Conservation (phyloP, 2,113 vertebrate species). For the Laticauda colubrina region DNA sequence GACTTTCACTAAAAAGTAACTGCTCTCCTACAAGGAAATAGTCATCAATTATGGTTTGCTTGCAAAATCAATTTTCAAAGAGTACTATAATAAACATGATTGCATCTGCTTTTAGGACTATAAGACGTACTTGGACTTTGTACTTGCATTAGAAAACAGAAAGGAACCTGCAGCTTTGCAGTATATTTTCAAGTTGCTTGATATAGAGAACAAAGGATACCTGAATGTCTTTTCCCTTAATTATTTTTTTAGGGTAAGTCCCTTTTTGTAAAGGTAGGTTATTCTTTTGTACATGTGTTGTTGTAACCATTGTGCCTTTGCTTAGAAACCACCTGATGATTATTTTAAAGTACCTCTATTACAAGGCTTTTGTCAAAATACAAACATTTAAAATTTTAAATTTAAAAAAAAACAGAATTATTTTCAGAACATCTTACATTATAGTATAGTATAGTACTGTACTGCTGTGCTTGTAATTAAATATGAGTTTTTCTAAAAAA, state of each 20-base stretch:
- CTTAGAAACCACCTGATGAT: conserved; percentile 54
- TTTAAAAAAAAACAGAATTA: conserved; percentile 46
- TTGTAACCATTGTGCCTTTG: conserved; percentile 50
- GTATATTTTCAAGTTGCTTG: conserved; percentile 96
- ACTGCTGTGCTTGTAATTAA: conserved; percentile 32
- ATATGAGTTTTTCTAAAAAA: not conserved
- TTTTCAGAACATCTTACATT: conserved; percentile 37
- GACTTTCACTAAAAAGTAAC: conserved; percentile 54
- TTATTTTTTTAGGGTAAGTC: conserved; percentile 96
- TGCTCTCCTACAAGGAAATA: conserved; percentile 62
- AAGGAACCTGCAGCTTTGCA: conserved; percentile 96
- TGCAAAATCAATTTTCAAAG: conserved; percentile 64
- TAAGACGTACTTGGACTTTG: conserved; percentile 97
- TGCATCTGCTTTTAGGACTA: conserved; percentile 84
- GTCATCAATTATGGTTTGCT: conserved; percentile 62
- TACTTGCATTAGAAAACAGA: conserved; percentile 95
- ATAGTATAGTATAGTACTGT: conserved; percentile 38
- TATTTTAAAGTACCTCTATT: conserved; percentile 47
- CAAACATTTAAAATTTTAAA: conserved; percentile 22
- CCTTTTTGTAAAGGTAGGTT: conserved; percentile 49
- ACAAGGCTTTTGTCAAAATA: conserved; percentile 49
- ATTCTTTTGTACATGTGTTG: conserved; percentile 58
- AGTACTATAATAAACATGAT: conserved; percentile 57
- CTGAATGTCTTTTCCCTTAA: conserved; percentile 97
- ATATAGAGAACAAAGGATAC: conserved; percentile 95